phyloP scores from a whole-genome alignment of 2,113 vertebrate species.

The Poicephalus gulielmi region DNA sequence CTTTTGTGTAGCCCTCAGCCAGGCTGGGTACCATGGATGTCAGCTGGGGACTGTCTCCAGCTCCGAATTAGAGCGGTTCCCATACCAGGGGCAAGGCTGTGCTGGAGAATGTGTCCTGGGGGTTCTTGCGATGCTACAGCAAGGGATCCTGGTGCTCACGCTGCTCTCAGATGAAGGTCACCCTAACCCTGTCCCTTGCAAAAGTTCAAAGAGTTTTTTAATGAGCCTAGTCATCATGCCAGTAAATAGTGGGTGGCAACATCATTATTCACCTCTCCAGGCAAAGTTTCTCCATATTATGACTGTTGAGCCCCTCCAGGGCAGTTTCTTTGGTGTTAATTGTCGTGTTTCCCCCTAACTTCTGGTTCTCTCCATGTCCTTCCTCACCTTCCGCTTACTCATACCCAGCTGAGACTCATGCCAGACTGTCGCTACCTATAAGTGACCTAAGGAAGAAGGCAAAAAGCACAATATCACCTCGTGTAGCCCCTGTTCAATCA shows the following conservation, averaged over 20 bases:
- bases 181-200: background rate
- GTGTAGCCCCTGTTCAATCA: fast-evolving
- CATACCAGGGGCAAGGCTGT: background rate
- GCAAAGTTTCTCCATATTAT: background rate
- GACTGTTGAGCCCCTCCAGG: background rate
- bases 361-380: slow-evolving; percentile 26
- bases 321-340: background rate
- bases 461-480: background rate
- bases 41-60: too few relatives aligned
- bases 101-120: fast-evolving
- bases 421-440: background rate
- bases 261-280: too few relatives aligned
- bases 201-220: background rate
- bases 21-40: background rate
- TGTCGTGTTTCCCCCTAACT: background rate
- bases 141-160: background rate
- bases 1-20: slow-evolving; percentile 18
- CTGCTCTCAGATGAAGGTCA: background rate
- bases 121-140: background rate
- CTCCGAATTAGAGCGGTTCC: background rate
- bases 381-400: slow-evolving; percentile 64
- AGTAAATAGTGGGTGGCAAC: too few relatives aligned
- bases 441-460: background rate
- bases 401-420: background rate
- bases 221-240: too few relatives aligned